Evolutionary conservation across 2,113 vertebrate species (phyloP).

Genomic region (Thunnus maccoyii): DNA sequence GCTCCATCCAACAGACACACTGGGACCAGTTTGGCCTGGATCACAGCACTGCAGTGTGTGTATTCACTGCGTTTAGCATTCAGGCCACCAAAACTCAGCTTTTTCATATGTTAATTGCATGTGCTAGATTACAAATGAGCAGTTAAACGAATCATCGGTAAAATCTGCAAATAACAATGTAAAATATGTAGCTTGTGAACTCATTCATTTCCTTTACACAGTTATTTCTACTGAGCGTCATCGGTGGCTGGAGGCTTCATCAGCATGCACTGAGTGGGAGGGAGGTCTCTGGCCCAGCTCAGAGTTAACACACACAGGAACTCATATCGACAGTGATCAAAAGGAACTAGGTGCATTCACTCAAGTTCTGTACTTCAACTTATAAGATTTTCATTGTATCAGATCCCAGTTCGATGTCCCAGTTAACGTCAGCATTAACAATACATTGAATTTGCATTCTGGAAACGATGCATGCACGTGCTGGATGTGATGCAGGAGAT

Average conservation of each 20-base stretch:
- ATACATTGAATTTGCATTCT: too few relatives aligned
- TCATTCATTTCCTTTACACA: neutral
- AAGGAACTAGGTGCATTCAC: neutral
- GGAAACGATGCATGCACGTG: neutral
- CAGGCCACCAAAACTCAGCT: constrained; percentile 23
- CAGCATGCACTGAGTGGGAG: neutral
- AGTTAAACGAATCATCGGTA: neutral
- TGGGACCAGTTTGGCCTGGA: constrained; percentile 37
- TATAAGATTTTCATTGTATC: neutral
- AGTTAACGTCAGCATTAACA: too few relatives aligned
- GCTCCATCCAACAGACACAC: constrained; percentile 55
- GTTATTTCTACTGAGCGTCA: neutral
- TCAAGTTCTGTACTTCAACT: neutral
- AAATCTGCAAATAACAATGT: neutral
- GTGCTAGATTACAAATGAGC: constrained; percentile 6
- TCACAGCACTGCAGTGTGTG: constrained; percentile 26
- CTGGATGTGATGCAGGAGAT: neutral
- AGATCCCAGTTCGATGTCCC: neutral
- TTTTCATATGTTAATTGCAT: constrained; percentile 9
- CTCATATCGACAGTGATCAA: neutral
- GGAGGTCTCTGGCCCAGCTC: neutral
- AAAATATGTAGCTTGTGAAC: neutral
- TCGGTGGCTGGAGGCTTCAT: neutral
- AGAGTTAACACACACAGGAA: neutral
- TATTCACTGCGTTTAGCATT: constrained; percentile 28